These are phyloP conservation scores for Epizoanthus scotinus DNA, from an alignment of 92 coral and sea anemone species.

Conservation along the genomic window DNA sequence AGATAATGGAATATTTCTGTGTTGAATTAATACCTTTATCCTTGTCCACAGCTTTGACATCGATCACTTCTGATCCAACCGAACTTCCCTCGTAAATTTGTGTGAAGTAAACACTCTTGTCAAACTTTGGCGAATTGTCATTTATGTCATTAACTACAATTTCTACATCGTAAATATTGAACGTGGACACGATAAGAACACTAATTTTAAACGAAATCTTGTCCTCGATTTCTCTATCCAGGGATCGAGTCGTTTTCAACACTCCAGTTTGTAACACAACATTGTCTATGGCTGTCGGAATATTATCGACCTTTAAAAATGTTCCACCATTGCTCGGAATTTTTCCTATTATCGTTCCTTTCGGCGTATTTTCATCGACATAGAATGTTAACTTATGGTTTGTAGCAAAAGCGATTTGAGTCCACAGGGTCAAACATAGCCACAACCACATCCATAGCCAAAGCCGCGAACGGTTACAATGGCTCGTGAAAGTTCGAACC, in stretches of 20 bases:
- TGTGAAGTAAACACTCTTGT: conserved; percentile 46
- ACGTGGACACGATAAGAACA: not conserved
- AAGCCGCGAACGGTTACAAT: conserved; percentile 39
- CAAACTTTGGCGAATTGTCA: conserved; percentile 83
- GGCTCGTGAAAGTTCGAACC: conserved; percentile 27
- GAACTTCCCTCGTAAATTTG: conserved; percentile 59
- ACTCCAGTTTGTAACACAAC: conserved; percentile 49
- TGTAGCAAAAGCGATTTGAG: conserved; percentile 46
- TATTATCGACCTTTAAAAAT: not conserved
- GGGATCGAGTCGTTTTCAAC: conserved; percentile 52
- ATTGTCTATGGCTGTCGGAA: not conserved
- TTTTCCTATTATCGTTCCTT: conserved; percentile 75
- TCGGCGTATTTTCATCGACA: conserved; percentile 80
- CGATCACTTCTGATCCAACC: conserved; percentile 31
- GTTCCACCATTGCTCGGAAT: conserved; percentile 42
- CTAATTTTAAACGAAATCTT: conserved; percentile 38
- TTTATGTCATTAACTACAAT: conserved; percentile 83
- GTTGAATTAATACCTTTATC: conserved; percentile 83
- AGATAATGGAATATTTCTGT: conserved; percentile 71
- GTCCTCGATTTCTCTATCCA: conserved; percentile 75
- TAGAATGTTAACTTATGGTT: conserved; percentile 44
- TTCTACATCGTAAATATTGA: conserved; percentile 8
- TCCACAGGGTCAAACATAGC: conserved; percentile 52
- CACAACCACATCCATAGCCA: conserved; percentile 61
- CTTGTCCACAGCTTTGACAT: conserved; percentile 63